Base-by-base conservation (phyloP, 23 tunicate species). In the Oikopleura albicans region DNA sequence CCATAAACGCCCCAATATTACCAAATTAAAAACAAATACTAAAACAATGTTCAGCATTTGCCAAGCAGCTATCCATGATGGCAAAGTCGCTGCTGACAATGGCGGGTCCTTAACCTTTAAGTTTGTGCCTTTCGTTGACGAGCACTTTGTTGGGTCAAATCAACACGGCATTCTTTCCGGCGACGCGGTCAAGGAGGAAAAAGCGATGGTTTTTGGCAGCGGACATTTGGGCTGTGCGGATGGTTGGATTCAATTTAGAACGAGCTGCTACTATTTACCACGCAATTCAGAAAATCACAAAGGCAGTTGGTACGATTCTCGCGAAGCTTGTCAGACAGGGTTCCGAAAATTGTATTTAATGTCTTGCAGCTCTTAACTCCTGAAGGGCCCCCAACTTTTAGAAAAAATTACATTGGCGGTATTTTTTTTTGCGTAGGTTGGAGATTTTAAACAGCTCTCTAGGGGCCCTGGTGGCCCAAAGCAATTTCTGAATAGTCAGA, bases 1-100 rank as follows among this genome's bases (percentile, higher is more conserved):
- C n/a, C n/a, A n/a, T n/a, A n/a, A n/a, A n/a, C n/a, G n/a, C n/a
- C n/a, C n/a, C n/a, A n/a, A n/a, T n/a, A n/a, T n/a, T n/a, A n/a
- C n/a, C n/a, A n/a, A n/a, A n/a, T n/a, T n/a, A n/a, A n/a, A n/a
- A n/a, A n/a, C n/a, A n/a, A n/a, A n/a, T n/a, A n/a, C n/a, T n/a
- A n/a, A n/a, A n/a, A n/a, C n/a, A n/a, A n/a, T n/a, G n/a, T n/a
- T n/a, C 0, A 87, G 85, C 56, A 85, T 91, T 56, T 91, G 97
- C 76, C 83, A 89, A 33, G 97, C 97, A 76, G 97, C 97, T 40
- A 89, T 91, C 4, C 97, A 91, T 49, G 97, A 91, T 37, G 35
- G 79, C 31, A 16, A 37, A 12, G 37, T 31, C 2, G 4, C 27
- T 87, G 97, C 88, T 39, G 88, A 89, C 57, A 87, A 89, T 76